Evolutionary conservation across 92 coral and sea anemone genomes (phyloP).

Genomic region (Zoanthus solanderi): DNA sequence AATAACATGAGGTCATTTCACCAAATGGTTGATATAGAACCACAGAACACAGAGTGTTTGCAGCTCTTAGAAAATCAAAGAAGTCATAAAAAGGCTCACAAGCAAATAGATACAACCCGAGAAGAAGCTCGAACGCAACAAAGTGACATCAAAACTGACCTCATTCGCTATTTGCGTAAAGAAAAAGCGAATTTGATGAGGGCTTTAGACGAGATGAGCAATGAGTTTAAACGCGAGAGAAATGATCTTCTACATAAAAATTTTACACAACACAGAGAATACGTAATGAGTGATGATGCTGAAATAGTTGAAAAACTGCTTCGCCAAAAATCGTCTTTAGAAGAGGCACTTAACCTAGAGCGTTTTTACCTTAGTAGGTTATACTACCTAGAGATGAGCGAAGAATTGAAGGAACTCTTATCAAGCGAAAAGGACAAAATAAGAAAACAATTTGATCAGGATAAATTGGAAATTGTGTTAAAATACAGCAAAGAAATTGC

Average conservation of each 20-base stretch:
- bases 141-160: conserved; percentile 35
- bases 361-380: conserved; percentile 88
- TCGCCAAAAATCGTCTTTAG: conserved; percentile 76
- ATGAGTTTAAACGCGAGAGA: conserved; percentile 73
- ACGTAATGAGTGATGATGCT: conserved; percentile 76
- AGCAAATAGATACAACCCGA: conserved; percentile 16
- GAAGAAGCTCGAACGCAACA: not conserved
- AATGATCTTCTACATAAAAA: conserved; percentile 57
- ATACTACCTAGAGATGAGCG: conserved; percentile 94
- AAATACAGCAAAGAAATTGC: conserved; percentile 77
- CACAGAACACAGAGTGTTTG: not conserved
- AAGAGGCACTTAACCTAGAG: conserved; percentile 82
- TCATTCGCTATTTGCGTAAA: conserved; percentile 61
- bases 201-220: conserved; percentile 73
- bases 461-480: conserved; percentile 67
- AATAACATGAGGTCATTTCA: not conserved
- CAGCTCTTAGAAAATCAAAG: conserved; percentile 30
- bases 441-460: conserved; percentile 61
- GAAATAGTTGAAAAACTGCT: conserved; percentile 84
- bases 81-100: conserved; percentile 2
- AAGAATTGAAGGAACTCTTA: conserved; percentile 80
- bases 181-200: conserved; percentile 79
- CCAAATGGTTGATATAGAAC: not conserved
- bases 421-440: conserved; percentile 56
- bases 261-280: conserved; percentile 80